Evolutionary conservation across 2,888 invertebrate species (phyloP).

Genomic region (Thera britannica): DNA sequence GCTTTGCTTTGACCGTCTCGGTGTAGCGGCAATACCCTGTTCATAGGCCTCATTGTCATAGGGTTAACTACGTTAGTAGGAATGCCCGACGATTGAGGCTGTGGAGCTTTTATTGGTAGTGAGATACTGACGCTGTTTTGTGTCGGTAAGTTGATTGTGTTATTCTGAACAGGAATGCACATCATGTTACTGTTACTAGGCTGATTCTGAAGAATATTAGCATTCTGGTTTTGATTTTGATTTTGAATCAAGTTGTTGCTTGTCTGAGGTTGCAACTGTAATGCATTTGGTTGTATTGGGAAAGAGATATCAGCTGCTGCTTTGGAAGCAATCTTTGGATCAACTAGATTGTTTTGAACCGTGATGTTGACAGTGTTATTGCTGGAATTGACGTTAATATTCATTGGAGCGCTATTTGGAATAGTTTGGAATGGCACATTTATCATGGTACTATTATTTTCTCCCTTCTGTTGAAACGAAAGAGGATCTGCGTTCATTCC

Average conservation of each 20-base stretch:
- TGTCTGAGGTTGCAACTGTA: conserved; percentile 53
- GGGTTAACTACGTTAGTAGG: conserved; percentile 90
- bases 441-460: conserved; percentile 76
- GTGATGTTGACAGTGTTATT: conserved; percentile 81
- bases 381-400: conserved; percentile 80
- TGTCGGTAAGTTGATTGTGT: conserved; percentile 77
- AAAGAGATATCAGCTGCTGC: conserved; percentile 72
- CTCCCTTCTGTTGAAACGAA: conserved; percentile 74
- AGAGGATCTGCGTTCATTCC: conserved; percentile 67
- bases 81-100: conserved; percentile 85
- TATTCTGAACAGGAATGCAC: conserved; percentile 76
- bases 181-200: conserved; percentile 64
- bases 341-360: conserved; percentile 79
- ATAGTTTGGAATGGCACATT: conserved; percentile 82
- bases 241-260: conserved; percentile 48
- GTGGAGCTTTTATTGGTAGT: conserved; percentile 83
- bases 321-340: conserved; percentile 80
- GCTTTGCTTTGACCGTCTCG: conserved; percentile 86
- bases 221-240: conserved; percentile 37
- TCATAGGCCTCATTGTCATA: conserved; percentile 89
- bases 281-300: conserved; percentile 67
- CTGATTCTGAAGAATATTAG: conserved; percentile 28
- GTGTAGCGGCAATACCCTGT: conserved; percentile 91
- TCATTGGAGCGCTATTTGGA: conserved; percentile 81
- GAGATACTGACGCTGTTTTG: conserved; percentile 84